Conservation (phyloP, 2,113 vertebrate species). For the Brachyistius frenatus region DNA sequence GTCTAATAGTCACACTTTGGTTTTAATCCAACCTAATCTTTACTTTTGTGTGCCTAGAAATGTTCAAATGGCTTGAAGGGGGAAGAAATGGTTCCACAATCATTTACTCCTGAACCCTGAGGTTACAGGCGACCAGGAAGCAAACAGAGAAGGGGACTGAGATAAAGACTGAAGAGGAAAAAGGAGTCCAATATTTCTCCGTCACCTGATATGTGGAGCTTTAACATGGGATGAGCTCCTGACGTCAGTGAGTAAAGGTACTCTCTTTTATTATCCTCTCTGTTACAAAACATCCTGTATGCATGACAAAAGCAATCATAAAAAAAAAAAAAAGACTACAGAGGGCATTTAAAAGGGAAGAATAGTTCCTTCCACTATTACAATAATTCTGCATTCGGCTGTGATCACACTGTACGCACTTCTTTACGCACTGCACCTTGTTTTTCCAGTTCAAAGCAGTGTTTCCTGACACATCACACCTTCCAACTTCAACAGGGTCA, state of each 20-base stretch:
- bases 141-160: neutral
- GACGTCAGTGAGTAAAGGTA: slow-evolving; percentile 58
- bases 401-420: neutral
- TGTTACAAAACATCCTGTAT: slow-evolving; percentile 15
- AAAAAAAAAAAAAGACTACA: neutral
- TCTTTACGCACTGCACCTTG: neutral
- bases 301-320: neutral
- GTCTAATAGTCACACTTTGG: neutral
- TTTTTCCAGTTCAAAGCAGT: neutral
- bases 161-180: slow-evolving; percentile 5
- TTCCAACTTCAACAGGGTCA: slow-evolving; percentile 9
- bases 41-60: neutral
- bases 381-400: neutral
- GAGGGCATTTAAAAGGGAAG: neutral
- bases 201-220: slow-evolving; percentile 37
- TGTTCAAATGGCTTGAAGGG: slow-evolving; percentile 11
- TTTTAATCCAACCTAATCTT: neutral
- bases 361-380: slow-evolving; percentile 23
- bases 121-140: neutral
- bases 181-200: slow-evolving; percentile 12
- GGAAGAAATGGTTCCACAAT: slow-evolving; percentile 13
- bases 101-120: slow-evolving; percentile 31
- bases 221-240: slow-evolving; percentile 74
- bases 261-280: neutral
- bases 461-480: neutral